These are phyloP conservation scores for Triplophysa dalaica DNA, from an alignment of 2,113 vertebrate genomes.

Conservation along the genomic window DNA sequence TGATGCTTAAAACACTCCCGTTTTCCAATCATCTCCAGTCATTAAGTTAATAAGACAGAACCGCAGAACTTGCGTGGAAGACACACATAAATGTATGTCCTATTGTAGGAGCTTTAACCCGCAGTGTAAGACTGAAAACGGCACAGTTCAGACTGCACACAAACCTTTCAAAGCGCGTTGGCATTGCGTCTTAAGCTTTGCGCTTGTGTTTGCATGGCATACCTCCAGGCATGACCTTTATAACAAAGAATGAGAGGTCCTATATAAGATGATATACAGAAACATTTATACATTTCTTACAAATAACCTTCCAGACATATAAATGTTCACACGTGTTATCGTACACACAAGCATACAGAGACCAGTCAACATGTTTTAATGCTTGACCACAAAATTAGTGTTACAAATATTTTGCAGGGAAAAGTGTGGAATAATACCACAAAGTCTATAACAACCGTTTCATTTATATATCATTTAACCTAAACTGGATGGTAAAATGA, in stretches of 20 bases:
- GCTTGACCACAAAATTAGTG: neutral
- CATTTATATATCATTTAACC: neutral
- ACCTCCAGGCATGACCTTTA: constrained; percentile 20
- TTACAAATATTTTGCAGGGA: neutral
- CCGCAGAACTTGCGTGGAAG: neutral
- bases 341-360: neutral
- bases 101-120: constrained; percentile 10
- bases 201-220: neutral
- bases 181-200: constrained; percentile 20
- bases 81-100: neutral
- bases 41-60: constrained; percentile 6
- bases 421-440: neutral
- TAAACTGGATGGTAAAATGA: too few relatives aligned
- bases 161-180: constrained; percentile 9
- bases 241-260: neutral
- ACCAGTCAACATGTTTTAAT: neutral
- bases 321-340: constrained; percentile 8
- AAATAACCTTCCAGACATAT: constrained; percentile 1
- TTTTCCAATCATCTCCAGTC: constrained; percentile 20
- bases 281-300: neutral
- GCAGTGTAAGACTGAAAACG: neutral
- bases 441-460: neutral
- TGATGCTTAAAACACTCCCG: neutral
- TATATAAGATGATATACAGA: neutral
- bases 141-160: constrained; percentile 20